phyloP scores from a whole-genome alignment of 2,888 invertebrate genomes.

The Bombyx huttoni region DNA sequence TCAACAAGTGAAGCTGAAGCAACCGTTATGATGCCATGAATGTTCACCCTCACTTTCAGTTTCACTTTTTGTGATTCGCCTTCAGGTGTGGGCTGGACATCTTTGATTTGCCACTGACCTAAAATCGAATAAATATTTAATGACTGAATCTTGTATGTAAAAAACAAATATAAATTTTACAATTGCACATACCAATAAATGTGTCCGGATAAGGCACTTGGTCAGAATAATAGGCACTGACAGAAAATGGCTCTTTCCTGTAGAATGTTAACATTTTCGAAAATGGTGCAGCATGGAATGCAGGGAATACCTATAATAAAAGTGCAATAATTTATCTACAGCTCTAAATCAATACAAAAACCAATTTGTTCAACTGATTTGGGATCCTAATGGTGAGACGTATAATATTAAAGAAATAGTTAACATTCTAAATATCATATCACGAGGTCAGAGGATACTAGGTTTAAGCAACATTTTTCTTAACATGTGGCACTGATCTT shows the following conservation, averaged over 20 bases:
- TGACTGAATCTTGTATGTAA: neutral
- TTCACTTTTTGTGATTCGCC: slow-evolving; percentile 96
- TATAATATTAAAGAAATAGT: too few species aligned
- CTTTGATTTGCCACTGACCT: slow-evolving; percentile 84
- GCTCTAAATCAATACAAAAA: neutral
- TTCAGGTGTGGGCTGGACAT: slow-evolving; percentile 87
- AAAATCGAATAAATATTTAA: slow-evolving; percentile 4
- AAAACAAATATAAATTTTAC: too few species aligned
- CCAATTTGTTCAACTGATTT: neutral
- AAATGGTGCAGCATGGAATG: slow-evolving; percentile 92
- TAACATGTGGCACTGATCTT: too few species aligned
- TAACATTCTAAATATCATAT: too few species aligned
- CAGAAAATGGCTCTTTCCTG: slow-evolving; percentile 88
- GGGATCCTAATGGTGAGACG: neutral
- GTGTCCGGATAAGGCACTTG: slow-evolving; percentile 82
- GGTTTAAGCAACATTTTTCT: too few species aligned
- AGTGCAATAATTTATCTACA: neutral
- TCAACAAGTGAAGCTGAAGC: slow-evolving; percentile 88
- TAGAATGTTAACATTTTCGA: slow-evolving; percentile 95
- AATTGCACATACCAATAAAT: slow-evolving; percentile 78
- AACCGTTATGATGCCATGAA: slow-evolving; percentile 92
- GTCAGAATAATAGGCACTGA: slow-evolving; percentile 87
- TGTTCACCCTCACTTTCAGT: slow-evolving; percentile 94
- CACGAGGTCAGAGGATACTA: too few species aligned
- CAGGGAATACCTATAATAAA: slow-evolving; percentile 78